These are phyloP conservation scores for Scomber colias DNA, from an alignment of 2,113 vertebrate species.

Conservation along the genomic window DNA sequence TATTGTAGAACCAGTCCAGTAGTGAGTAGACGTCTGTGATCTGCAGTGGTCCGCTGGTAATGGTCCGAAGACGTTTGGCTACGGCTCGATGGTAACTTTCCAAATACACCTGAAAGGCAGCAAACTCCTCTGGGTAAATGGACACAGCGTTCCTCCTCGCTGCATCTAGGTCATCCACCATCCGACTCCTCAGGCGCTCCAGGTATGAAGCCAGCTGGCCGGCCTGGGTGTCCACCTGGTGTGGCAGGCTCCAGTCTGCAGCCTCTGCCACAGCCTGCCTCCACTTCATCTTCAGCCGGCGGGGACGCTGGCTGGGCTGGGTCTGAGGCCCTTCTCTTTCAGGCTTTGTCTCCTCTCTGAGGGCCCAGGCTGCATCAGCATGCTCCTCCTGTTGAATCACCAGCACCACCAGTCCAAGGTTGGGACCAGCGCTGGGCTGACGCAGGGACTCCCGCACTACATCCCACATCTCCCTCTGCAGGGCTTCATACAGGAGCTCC, in stretches of 20 bases:
- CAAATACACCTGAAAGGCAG: slow-evolving; percentile 88
- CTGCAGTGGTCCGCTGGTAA: slow-evolving; percentile 82
- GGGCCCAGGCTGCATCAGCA: slow-evolving; percentile 79
- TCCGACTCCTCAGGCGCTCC: slow-evolving; percentile 83
- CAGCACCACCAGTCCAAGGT: slow-evolving; percentile 87
- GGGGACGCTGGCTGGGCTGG: slow-evolving; percentile 77
- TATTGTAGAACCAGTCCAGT: slow-evolving; percentile 92
- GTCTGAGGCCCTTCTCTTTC: slow-evolving; percentile 32
- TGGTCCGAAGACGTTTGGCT: slow-evolving; percentile 83
- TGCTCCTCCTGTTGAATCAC: slow-evolving; percentile 92
- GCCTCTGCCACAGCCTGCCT: slow-evolving; percentile 85
- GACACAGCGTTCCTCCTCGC: slow-evolving; percentile 88
- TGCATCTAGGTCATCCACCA: slow-evolving; percentile 88
- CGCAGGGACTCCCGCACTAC: slow-evolving; percentile 89
- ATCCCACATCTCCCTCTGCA: slow-evolving; percentile 91
- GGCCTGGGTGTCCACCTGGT: slow-evolving; percentile 78
- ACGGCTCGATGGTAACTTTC: slow-evolving; percentile 90
- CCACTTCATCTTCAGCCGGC: slow-evolving; percentile 86
- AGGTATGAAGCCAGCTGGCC: slow-evolving; percentile 83
- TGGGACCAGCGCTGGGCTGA: slow-evolving; percentile 82
- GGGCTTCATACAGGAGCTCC: slow-evolving; percentile 90
- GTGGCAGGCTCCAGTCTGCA: slow-evolving; percentile 86
- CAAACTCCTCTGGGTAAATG: slow-evolving; percentile 89
- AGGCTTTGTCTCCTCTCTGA: slow-evolving; percentile 69
- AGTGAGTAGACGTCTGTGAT: slow-evolving; percentile 90